Evolutionary conservation across 2,888 invertebrate species (phyloP), one percentile per base, ranked within the genome.

Genomic region (Electrophaes corylata): DNA sequence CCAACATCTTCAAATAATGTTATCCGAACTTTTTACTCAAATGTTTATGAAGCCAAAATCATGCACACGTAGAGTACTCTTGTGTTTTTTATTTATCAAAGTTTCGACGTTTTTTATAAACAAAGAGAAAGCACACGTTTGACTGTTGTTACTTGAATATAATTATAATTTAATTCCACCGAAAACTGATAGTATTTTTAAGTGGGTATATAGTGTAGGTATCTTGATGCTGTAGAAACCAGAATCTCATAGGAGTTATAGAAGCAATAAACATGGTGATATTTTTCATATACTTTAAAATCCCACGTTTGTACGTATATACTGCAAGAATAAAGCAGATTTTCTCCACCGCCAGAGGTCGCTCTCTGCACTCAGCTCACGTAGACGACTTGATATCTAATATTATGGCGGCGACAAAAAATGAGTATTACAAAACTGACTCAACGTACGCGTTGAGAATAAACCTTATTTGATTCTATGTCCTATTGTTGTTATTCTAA

Each of bases 331-430:
- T 71, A 68, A 71, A 68, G 67, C 67, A 70, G 70, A 72, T 71
- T 75, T 73, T 70, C 67, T 66, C 62, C 63, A 54, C 50, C 50
- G 67, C 57, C 64, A 57, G 64, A 65, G 60, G 64, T 63, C 65
- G 62, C 47, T 35, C 39, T 78, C 60, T 60, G 53, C 60, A 76
- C 64, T 71, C 77, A 49, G 46, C 67, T 71, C 81, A 81, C 80
- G 81, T 80, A 69, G 60, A 60, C 58, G 75, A 74, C 77, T 78
- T 80, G 80, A 77, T 80, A 78, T 80, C 78, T 75, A 72, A 78
- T 75, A 75, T 78, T 75, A 65, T 74, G 76, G 73, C 65, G 73
- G 67, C 61, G 75, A 79, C 73, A 78, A 78, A 80, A 79, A 78
- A 72, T 65, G 66, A 62, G 69, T 71, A 73, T 71, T 72, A 78